Conservation (phyloP, 2,888 invertebrate species). For the Megastigmus dorsalis region DNA sequence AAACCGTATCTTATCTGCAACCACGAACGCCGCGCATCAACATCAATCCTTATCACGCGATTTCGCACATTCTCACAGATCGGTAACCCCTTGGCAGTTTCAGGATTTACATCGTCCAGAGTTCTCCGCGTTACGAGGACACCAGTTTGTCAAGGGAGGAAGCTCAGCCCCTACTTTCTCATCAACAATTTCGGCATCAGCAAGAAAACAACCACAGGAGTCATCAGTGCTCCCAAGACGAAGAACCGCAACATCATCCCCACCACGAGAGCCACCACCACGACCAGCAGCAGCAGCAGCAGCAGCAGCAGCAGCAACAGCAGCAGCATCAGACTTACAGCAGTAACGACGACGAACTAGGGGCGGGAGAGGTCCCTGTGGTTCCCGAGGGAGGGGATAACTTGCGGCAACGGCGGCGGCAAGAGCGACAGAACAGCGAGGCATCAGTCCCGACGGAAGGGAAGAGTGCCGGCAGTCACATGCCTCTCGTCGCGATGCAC, state of each 20-base stretch:
- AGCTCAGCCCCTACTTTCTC: too few relatives aligned
- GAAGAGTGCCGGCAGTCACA: conserved; percentile 69
- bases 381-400: conserved; percentile 71
- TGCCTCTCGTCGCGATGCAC: conserved; percentile 66
- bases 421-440: conserved; percentile 54
- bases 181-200: conserved; percentile 46
- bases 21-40: too few relatives aligned
- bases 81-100: not conserved
- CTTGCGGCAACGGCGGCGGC: conserved; percentile 52
- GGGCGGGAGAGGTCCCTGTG: conserved; percentile 66
- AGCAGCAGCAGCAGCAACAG: conserved; percentile 58
- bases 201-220: conserved; percentile 49
- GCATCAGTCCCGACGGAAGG: conserved; percentile 67
- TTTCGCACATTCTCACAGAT: rapidly evolving
- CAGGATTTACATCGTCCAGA: not conserved
- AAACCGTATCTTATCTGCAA: too few relatives aligned
- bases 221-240: conserved; percentile 26
- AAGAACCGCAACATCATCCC: conserved; percentile 35
- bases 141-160: not conserved
- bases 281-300: conserved; percentile 37
- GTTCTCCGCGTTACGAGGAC: not conserved
- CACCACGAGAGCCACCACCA: conserved; percentile 42
- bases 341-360: conserved; percentile 62
- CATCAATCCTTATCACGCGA: too few relatives aligned
- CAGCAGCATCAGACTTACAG: conserved; percentile 48